These are phyloP conservation scores for Lordiphosa mommai DNA, from an alignment of 1,140 invertebrate genomes.

Conservation along the genomic window DNA sequence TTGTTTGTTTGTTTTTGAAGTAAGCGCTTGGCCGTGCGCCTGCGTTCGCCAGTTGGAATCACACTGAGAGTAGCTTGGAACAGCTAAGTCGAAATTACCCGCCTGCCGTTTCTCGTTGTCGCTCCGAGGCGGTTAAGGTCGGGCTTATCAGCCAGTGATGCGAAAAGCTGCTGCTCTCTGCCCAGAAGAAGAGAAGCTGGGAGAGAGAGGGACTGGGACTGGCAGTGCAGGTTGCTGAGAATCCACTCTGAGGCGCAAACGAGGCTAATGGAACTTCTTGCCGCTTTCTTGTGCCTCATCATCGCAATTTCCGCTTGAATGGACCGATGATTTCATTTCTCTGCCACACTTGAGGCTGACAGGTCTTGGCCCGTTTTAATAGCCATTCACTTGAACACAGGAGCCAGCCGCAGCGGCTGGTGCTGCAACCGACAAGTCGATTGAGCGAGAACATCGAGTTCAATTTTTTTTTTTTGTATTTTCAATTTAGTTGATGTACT, in stretches of 20 bases:
- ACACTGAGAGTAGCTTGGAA: constrained; percentile 9
- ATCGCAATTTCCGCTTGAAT: constrained; percentile 43
- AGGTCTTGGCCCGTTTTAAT: constrained; percentile 58
- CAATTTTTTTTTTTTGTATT: constrained; percentile 20
- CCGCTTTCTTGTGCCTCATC: constrained; percentile 18
- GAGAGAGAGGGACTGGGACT: not conserved
- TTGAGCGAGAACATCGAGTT: constrained; percentile 49
- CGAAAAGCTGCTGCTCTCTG: constrained; percentile 21
- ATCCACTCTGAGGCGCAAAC: not conserved
- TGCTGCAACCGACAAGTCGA: constrained; percentile 51
- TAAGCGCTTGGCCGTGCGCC: constrained; percentile 15
- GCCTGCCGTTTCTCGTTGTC: constrained; percentile 2
- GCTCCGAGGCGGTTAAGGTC: not conserved
- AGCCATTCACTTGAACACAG: constrained; percentile 33
- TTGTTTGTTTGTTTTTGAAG: constrained; percentile 4
- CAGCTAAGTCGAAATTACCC: constrained; percentile 8
- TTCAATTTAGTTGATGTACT: not conserved
- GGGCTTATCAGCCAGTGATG: constrained; percentile 43
- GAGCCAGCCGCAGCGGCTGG: not conserved
- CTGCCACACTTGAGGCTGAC: constrained; percentile 39
- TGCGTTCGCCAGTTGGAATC: constrained; percentile 26
- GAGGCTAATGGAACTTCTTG: constrained; percentile 10
- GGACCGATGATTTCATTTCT: constrained; percentile 41
- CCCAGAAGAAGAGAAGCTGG: constrained; percentile 4
- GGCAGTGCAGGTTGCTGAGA: not conserved